Percentiles rank a stretch among this genome's conserved stretches.
Conservation (phyloP, 2,113 vertebrate genomes). For the Podarcis muralis region DNA sequence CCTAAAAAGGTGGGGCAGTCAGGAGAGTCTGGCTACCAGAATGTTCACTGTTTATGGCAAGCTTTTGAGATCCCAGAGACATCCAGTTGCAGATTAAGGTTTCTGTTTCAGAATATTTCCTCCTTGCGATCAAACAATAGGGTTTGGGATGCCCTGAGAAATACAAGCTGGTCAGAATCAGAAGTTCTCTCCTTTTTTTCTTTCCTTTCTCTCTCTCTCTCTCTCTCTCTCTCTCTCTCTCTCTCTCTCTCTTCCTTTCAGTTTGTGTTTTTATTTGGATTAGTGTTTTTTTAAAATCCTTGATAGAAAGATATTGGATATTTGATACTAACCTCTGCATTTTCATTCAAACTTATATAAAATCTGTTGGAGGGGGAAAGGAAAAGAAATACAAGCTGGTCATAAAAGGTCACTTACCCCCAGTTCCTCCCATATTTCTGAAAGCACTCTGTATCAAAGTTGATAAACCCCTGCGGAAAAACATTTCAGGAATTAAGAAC, state of each 20-base stretch:
- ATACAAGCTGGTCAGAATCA: not conserved
- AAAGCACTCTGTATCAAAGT: conserved; percentile 72
- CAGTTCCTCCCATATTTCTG: conserved; percentile 75
- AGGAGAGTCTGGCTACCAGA: no score
- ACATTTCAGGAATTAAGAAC: conserved; percentile 13
- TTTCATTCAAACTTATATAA: no score
- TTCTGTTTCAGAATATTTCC: not conserved
- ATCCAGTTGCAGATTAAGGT: not conserved
- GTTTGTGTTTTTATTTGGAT: no score
- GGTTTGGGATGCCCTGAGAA: not conserved
- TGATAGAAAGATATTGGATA: no score
- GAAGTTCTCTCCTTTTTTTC: no score
- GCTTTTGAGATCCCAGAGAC: not conserved
- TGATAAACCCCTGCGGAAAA: conserved; percentile 64
- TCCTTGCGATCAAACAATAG: not conserved
- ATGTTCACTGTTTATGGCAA: not conserved
- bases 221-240: no score
- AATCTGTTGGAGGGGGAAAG: no score
- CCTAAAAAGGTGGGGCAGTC: no score
- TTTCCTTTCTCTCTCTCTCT: no score
- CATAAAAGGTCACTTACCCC: conserved; percentile 68
- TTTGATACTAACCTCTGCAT: no score
- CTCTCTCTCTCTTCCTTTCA: no score
- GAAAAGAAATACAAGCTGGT: not conserved
- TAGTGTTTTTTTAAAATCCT: no score